Base-by-base conservation (phyloP, 2,888 invertebrate species). In the Meteorus cinctellus region DNA sequence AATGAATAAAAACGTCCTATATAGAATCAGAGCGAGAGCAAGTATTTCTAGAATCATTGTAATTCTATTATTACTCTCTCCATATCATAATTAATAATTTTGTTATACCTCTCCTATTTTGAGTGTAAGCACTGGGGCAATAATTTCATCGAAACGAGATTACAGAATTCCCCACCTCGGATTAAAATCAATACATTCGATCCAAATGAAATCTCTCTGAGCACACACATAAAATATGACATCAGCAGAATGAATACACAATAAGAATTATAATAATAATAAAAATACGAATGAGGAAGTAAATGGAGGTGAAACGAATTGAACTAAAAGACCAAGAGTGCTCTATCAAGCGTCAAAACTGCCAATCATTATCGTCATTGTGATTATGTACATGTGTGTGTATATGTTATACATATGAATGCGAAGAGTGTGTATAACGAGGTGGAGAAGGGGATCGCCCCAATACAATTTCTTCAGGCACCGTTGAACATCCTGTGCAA, bases 391-490 rank as follows among this genome's bases (percentile, higher is more conserved):
- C n/a, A 34, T 27, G 29, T 27, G 29, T 60, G 45, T 36, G 55
- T 66, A 14, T 27, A 59, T 29, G 31, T 55, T 24, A 55, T 24
- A n/a, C n/a, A 48, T 48, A n/a, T 16, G 24, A 24, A 48, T 48
- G n/a, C n/a, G n/a, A 55, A 55, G 55, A 24, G 55, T 19, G n/a
- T 19, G n/a, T 19, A 55, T 19, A n/a, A 19, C 19, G n/a, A 55
- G 55, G 55, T 19, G 55, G 8, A 3, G 19, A 55, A 19, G 19
- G 55, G 55, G 8, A 55, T n/a, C 19, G 55, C 19, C 55, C 31
- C 65, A 67, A 55, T 34, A 67, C 68, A 60, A 69, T 74, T 69
- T 51, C 63, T 69, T 69, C 55, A 69, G 19, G 62, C 74, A 74
- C 45, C 60, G 62, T 48, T 67, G 74, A 65, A 70, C 70, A 70